Evolutionary conservation across 2,113 vertebrate genomes (phyloP).

Genomic region (Myotis davidii): DNA sequence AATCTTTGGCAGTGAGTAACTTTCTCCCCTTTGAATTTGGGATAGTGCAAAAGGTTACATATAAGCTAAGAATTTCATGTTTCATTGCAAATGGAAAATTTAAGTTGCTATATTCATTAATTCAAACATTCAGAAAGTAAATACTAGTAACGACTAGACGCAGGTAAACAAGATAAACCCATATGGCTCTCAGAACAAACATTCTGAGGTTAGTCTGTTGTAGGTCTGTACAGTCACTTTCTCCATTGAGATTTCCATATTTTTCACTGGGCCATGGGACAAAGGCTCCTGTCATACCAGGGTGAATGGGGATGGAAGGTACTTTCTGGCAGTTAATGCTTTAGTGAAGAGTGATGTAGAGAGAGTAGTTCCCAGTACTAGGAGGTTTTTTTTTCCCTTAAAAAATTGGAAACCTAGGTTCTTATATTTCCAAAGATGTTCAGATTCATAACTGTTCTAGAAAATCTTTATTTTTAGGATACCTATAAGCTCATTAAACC

Average conservation of each 20-base stretch:
- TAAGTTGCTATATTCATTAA: constrained; percentile 48
- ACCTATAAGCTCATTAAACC: not conserved
- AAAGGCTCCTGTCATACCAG: not conserved
- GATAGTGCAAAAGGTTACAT: constrained; percentile 7
- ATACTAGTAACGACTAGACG: not conserved
- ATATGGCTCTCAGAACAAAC: not conserved
- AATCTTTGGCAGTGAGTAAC: constrained; percentile 24
- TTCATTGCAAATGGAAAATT: constrained; percentile 54
- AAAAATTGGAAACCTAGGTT: not conserved
- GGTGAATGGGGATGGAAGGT: constrained; percentile 22
- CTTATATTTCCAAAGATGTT: constrained; percentile 27
- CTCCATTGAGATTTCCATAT: not conserved
- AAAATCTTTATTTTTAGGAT: not conserved
- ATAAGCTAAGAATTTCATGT: constrained; percentile 29
- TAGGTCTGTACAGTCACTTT: not conserved
- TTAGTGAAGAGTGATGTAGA: not conserved
- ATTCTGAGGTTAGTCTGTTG: not conserved
- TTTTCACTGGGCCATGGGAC: not conserved
- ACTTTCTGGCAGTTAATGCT: constrained; percentile 51
- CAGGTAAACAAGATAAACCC: not conserved
- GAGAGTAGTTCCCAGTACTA: not conserved
- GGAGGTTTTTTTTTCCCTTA: not conserved
- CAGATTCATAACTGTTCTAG: not conserved
- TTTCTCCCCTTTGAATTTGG: constrained; percentile 7
- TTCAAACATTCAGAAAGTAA: constrained; percentile 39